Base-by-base conservation (phyloP, 2,888 invertebrate species). In the Busseola fusca region DNA sequence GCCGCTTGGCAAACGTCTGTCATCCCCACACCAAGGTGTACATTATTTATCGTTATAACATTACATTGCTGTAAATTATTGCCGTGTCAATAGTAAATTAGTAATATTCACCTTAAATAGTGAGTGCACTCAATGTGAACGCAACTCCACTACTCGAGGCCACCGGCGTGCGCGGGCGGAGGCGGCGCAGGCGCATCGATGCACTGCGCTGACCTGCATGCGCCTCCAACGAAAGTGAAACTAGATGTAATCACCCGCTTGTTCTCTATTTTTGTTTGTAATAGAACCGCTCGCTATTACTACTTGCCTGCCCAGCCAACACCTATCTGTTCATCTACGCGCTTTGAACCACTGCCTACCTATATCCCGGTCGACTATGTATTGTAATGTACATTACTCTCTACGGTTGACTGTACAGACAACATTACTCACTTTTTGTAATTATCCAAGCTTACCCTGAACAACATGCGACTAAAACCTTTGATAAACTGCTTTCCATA, bases 191-290 rank as follows among this genome's bases (percentile, higher is more conserved):
- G 81, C 85, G 87, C 87, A 88, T 84, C 88, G 87, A 86, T 90
- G 90, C 89, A 89, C 87, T 84, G 88, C 88, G 87, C 85, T 90
- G 91, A 90, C 91, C 91, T 88, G 89, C 88, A 88, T 90, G 88
- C 87, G 87, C 89, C 87, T 87, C 83, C 74, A 91, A 91, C 88
- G 92, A 93, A 93, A 94, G 93, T 93, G 93, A 93, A 94, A 92
- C 91, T 89, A 89, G 89, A 87, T 86, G 88, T 90, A 91, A 91
- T 91, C 87, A 86, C 78, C 83, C 80, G 86, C 81, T 86, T 87
- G 86, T 90, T 90, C 86, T 90, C 86, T 89, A 89, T 89, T 91
- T 89, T 89, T 88, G 84, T 86, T 84, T 84, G 82, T 82, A 72
- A 81, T 83, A 78, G 74, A 86, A 84, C 86, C 74, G 84, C 85